Percentiles rank a stretch among this genome's conserved stretches.
Conservation (phyloP, 2,797 vertebrate genomes). For the Nyctibius grandis region DNA sequence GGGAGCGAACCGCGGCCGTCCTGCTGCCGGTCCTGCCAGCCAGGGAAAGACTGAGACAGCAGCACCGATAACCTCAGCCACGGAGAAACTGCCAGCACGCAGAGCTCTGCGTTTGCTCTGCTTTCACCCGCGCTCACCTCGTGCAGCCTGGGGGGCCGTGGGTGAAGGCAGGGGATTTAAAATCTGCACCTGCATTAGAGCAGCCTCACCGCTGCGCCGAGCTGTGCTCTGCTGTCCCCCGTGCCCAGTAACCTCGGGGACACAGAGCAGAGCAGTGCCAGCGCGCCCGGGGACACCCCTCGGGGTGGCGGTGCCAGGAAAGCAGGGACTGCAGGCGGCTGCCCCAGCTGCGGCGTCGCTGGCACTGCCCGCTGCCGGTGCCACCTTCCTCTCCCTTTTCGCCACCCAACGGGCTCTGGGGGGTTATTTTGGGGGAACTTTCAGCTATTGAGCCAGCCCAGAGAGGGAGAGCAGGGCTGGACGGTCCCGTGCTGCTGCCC, state of each 20-base stretch:
- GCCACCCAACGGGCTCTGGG: background rate
- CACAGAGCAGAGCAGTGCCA: background rate
- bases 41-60: background rate
- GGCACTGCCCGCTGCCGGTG: background rate
- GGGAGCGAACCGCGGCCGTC: accelerated
- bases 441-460: background rate
- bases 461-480: background rate
- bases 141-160: background rate
- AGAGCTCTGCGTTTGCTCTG: background rate
- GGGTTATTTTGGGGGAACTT: background rate
- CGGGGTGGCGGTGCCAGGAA: background rate
- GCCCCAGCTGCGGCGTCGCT: accelerated
- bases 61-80: background rate
- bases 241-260: accelerated
- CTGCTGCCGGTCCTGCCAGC: background rate
- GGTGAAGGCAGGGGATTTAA: background rate
- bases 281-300: background rate
- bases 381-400: background rate
- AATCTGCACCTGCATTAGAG: background rate
- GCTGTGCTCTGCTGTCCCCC: background rate
- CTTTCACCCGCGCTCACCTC: background rate
- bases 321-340: background rate
- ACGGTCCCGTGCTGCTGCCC: background rate
- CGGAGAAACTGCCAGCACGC: accelerated
- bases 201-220: background rate